Conservation (phyloP, 2,113 vertebrate species). For the Acanthochromis polyacanthus region DNA sequence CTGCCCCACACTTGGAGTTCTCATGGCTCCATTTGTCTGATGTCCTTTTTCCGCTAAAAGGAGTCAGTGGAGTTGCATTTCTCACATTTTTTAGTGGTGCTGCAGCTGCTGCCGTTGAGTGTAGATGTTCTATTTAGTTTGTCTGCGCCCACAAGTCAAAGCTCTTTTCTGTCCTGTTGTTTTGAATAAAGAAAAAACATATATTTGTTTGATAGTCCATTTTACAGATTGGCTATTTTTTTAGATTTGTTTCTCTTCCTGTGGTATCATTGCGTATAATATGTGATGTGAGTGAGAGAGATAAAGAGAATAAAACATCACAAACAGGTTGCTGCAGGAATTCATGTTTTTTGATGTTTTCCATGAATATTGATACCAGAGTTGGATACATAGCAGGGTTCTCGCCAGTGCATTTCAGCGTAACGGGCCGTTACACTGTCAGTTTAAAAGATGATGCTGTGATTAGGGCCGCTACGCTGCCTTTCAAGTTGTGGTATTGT, state of each 20-base stretch:
- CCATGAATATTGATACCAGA: no score
- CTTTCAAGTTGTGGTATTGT: no score
- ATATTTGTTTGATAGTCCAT: neutral
- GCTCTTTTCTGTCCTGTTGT: neutral
- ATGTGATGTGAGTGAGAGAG: neutral
- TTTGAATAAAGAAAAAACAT: neutral
- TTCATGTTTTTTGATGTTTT: no score
- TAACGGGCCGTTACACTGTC: no score
- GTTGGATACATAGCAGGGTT: no score
- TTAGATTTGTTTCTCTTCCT: slow-evolving; percentile 1
- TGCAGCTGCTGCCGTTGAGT: neutral
- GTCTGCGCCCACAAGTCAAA: neutral
- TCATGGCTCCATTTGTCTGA: neutral
- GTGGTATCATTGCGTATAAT: neutral
- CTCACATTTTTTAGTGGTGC: neutral
- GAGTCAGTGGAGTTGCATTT: neutral
- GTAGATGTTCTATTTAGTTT: neutral
- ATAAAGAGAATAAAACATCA: neutral
- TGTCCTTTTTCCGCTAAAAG: neutral
- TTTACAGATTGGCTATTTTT: slow-evolving; percentile 7
- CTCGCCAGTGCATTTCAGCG: no score
- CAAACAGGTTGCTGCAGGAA: neutral
- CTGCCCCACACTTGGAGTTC: neutral
- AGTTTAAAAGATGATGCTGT: no score
- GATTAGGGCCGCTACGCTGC: no score